Conservation (phyloP, 1,140 invertebrate species). For the Ylistrum balloti region DNA sequence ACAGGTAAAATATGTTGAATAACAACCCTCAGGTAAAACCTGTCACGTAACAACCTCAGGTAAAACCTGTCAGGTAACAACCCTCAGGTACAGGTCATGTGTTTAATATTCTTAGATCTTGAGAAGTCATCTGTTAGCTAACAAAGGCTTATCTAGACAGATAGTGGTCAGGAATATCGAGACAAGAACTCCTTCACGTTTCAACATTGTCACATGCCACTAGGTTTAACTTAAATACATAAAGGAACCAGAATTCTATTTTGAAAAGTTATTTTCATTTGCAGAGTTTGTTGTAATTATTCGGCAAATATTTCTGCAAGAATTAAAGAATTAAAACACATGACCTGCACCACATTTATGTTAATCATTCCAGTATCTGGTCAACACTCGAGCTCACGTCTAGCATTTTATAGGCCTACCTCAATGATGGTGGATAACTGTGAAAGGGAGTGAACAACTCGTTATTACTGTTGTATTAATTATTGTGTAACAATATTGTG, state of each 20-base stretch:
- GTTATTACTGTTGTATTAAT: neutral
- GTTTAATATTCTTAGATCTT: neutral
- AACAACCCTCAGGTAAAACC: neutral
- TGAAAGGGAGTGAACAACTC: neutral
- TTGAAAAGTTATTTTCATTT: neutral
- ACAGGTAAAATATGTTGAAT: neutral
- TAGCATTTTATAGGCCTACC: slow-evolving; percentile 16
- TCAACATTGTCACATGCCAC: neutral
- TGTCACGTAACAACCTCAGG: neutral
- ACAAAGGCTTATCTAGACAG: no score
- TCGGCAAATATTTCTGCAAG: no score
- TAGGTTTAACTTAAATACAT: no score
- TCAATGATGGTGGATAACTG: slow-evolving; percentile 10
- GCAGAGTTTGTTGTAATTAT: no score
- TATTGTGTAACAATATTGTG: no score
- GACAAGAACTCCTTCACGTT: neutral
- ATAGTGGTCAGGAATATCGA: neutral
- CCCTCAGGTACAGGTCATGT: slow-evolving; percentile 27
- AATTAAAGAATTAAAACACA: neutral
- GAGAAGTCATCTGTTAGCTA: no score
- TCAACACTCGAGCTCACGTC: neutral
- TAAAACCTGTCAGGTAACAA: neutral
- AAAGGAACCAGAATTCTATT: no score
- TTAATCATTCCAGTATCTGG: neutral
- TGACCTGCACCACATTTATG: neutral